Conservation (phyloP, 2,113 vertebrate genomes). For the Ameiurus melas region DNA sequence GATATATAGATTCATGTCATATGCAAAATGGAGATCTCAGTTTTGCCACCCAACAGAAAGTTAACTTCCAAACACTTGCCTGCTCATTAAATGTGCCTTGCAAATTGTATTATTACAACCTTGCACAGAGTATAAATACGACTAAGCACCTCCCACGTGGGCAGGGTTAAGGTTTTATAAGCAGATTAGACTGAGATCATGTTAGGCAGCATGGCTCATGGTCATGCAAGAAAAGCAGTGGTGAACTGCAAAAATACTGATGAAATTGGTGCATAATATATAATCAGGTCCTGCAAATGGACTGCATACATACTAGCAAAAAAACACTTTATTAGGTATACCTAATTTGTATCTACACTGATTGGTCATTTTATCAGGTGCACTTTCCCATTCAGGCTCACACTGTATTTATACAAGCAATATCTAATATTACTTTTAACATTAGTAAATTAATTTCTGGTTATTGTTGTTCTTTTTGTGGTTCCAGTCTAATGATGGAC, state of each 20-base stretch:
- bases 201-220: conserved; percentile 20
- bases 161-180: conserved; percentile 51
- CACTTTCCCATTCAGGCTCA: background rate
- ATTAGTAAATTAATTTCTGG: background rate
- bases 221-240: background rate
- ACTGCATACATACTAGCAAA: background rate
- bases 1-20: conserved; percentile 39
- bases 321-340: background rate
- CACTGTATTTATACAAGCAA: background rate
- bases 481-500: background rate
- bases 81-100: conserved; percentile 12
- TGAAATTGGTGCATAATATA: background rate
- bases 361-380: background rate
- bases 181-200: conserved; percentile 42
- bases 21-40: background rate
- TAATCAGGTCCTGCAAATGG: background rate
- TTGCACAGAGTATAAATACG: conserved; percentile 19
- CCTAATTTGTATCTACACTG: too few species aligned
- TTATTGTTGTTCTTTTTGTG: background rate
- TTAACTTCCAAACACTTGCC: background rate
- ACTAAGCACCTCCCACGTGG: conserved; percentile 21
- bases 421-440: background rate
- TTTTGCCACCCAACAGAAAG: background rate
- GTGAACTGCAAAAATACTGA: background rate
- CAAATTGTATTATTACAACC: background rate